phyloP scores from a whole-genome alignment of 2,888 invertebrate genomes.

The Rhopalosiphum nymphaeae region DNA sequence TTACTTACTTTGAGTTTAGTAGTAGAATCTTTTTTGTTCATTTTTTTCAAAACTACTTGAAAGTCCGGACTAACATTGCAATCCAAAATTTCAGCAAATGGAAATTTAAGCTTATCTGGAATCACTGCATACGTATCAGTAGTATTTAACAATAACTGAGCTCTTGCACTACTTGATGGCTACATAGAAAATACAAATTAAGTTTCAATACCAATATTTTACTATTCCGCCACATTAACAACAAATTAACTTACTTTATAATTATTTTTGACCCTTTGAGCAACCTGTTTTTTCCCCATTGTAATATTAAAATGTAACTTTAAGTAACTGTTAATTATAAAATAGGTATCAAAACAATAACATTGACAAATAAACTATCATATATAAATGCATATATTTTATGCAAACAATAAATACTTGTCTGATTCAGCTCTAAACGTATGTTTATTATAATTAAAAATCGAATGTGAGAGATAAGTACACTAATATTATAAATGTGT shows the following conservation, averaged over 20 bases:
- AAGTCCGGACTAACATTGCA: conserved; percentile 79
- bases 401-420: not conserved
- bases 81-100: conserved; percentile 73
- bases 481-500: not conserved
- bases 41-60: conserved; percentile 85
- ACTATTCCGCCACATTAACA: not conserved
- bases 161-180: conserved; percentile 93
- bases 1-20: conserved; percentile 87
- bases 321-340: not conserved
- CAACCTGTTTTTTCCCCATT: conserved; percentile 62
- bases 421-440: not conserved
- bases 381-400: not conserved
- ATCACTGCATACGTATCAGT: conserved; percentile 70
- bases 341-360: not conserved
- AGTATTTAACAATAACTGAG: conserved; percentile 79
- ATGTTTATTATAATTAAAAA: not conserved
- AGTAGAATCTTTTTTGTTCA: conserved; percentile 89
- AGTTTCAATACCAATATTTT: not conserved
- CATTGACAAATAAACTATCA: not conserved
- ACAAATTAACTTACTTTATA: conserved; percentile 38
- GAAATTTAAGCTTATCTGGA: conserved; percentile 74
- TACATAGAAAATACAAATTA: conserved; percentile 70
- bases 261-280: conserved; percentile 59
- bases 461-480: not conserved
- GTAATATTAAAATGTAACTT: not conserved